These are phyloP conservation scores for Chionoecetes opilio DNA, from an alignment of 1,140 invertebrate genomes.

Conservation along the genomic window DNA sequence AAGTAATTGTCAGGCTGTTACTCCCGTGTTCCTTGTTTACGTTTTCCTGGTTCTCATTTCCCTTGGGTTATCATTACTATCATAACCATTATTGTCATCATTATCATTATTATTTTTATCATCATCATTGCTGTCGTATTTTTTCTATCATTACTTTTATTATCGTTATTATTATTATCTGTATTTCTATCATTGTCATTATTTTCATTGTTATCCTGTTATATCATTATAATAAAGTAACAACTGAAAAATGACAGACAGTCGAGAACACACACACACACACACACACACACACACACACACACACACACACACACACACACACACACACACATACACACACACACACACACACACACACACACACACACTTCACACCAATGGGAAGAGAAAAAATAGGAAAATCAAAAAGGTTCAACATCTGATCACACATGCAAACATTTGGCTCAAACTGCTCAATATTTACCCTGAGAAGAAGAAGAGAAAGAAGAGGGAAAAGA, in stretches of 20 bases:
- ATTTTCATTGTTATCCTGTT: too few relatives aligned
- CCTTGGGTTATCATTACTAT: background rate
- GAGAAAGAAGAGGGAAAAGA: background rate
- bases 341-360: constrained; percentile 27
- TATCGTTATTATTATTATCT: too few relatives aligned
- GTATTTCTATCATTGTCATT: too few relatives aligned
- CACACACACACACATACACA: constrained; percentile 4
- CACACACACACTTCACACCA: background rate
- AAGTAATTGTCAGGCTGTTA: too few relatives aligned
- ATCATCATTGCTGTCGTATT: background rate
- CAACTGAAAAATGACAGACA: too few relatives aligned
- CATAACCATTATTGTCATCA: too few relatives aligned
- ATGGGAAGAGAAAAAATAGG: background rate
- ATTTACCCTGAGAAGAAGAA: background rate
- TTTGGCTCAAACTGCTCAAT: background rate
- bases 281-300: background rate
- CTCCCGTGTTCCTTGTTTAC: too few relatives aligned
- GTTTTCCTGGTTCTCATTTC: background rate
- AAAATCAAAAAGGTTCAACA: background rate
- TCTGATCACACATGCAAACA: constrained; percentile 7
- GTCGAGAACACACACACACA: background rate
- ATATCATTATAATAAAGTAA: background rate
- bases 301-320: background rate
- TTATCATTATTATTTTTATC: background rate
- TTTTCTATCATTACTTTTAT: background rate